Evolutionary conservation across 2,113 vertebrate genomes (phyloP).

Genomic region (Anguilla rostrata): DNA sequence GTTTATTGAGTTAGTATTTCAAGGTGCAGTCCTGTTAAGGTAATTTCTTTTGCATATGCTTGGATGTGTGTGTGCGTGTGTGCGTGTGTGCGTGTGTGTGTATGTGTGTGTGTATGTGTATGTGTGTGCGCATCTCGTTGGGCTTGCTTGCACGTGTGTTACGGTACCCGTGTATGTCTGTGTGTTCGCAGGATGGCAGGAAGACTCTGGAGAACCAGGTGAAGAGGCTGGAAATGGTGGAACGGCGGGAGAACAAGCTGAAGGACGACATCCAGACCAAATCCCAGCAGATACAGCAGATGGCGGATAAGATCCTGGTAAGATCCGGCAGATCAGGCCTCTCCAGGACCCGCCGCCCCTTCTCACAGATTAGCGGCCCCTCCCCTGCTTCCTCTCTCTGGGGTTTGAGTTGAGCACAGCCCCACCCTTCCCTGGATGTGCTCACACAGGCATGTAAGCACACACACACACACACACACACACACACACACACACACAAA

Average conservation of each 20-base stretch:
- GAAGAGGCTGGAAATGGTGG: slow-evolving; percentile 94
- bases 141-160: neutral
- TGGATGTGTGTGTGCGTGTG: too few relatives aligned
- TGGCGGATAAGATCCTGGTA: slow-evolving; percentile 99
- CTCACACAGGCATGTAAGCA: slow-evolving; percentile 13
- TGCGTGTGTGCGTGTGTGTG: neutral
- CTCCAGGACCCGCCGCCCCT: neutral
- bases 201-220: slow-evolving; percentile 98
- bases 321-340: slow-evolving; percentile 35
- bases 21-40: neutral
- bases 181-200: slow-evolving; percentile 82
- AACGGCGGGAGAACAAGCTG: slow-evolving; percentile 91
- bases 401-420: neutral
- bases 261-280: slow-evolving; percentile 98
- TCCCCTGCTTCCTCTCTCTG: slow-evolving; percentile 1
- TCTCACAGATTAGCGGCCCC: neutral
- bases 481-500: too few relatives aligned
- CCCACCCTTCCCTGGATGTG: neutral
- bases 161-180: neutral
- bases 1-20: neutral
- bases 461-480: neutral
- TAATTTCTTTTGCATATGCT: neutral
- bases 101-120: neutral
- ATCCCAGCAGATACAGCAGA: slow-evolving; percentile 97
- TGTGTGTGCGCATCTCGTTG: neutral